Evolutionary conservation across 2,888 invertebrate species (phyloP).

Genomic region (Conops quadrifasciatus): DNA sequence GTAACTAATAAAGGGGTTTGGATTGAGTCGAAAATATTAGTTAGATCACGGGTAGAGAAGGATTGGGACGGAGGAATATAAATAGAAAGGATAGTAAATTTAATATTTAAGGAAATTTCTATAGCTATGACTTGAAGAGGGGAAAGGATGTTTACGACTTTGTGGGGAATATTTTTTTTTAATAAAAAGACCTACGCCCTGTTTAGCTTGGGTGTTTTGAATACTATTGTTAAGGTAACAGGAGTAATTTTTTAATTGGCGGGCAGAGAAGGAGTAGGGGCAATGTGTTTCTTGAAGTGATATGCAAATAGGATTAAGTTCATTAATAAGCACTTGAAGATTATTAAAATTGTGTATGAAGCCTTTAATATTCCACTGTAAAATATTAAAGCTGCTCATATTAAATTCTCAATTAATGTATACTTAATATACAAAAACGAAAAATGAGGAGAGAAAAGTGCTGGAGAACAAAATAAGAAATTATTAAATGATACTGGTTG

Average conservation of each 20-base stretch:
- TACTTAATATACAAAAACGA: too few species aligned
- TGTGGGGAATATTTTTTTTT: constrained; percentile 28
- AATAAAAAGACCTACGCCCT: constrained; percentile 12
- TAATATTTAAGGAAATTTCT: constrained; percentile 23
- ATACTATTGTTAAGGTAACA: constrained; percentile 16
- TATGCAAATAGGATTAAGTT: constrained; percentile 30
- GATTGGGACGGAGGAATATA: constrained; percentile 29
- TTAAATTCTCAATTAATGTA: too few species aligned
- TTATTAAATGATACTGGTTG: too few species aligned
- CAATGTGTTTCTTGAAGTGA: constrained; percentile 36
- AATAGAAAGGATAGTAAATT: constrained; percentile 15
- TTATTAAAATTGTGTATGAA: constrained; percentile 28
- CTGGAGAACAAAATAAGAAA: too few species aligned
- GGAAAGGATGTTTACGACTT: not conserved
- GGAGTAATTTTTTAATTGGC: constrained; percentile 25
- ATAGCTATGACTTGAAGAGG: constrained; percentile 22
- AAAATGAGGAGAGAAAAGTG: too few species aligned
- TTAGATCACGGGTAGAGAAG: constrained; percentile 17
- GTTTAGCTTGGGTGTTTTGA: constrained; percentile 17
- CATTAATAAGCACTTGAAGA: constrained; percentile 27
- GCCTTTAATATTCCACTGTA: constrained; percentile 30
- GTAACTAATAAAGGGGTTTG: constrained; percentile 5
- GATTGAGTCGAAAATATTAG: not conserved
- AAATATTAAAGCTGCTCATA: not conserved
- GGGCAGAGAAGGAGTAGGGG: constrained; percentile 20